Conservation (phyloP, 2,888 invertebrate genomes). For the Caenorhabditis sp. region DNA sequence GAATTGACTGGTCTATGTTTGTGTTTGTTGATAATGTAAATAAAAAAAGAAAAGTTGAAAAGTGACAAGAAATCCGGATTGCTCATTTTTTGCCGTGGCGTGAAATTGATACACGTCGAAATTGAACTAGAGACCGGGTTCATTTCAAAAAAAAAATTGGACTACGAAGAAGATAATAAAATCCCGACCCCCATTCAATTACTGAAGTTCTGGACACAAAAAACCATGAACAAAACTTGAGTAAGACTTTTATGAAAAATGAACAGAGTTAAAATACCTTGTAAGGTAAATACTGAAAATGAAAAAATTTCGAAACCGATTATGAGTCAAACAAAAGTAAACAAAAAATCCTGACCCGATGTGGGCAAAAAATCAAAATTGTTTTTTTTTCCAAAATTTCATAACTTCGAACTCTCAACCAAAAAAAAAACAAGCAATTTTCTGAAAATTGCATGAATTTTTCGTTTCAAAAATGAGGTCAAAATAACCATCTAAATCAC, state of each 20-base stretch:
- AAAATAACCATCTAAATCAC: background rate
- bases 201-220: too few relatives aligned
- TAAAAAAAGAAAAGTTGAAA: constrained; percentile 7
- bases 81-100: background rate
- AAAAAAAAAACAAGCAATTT: background rate
- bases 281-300: background rate
- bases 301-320: background rate
- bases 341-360: background rate
- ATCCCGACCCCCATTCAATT: too few relatives aligned
- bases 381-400: too few relatives aligned
- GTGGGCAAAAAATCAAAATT: too few relatives aligned
- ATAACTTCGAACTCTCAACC: background rate
- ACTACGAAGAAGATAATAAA: too few relatives aligned
- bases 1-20: constrained; percentile 2
- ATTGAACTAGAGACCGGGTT: too few relatives aligned
- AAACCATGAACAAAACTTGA: too few relatives aligned
- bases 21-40: constrained; percentile 3
- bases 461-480: background rate
- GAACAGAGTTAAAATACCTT: too few relatives aligned
- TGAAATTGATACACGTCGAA: background rate
- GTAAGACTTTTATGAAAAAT: too few relatives aligned
- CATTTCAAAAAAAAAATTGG: too few relatives aligned
- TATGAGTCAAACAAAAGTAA: background rate
- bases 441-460: background rate
- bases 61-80: constrained; percentile 24